phyloP scores from a whole-genome alignment of 1,140 invertebrate species.

The Sitobion miscanthi region DNA sequence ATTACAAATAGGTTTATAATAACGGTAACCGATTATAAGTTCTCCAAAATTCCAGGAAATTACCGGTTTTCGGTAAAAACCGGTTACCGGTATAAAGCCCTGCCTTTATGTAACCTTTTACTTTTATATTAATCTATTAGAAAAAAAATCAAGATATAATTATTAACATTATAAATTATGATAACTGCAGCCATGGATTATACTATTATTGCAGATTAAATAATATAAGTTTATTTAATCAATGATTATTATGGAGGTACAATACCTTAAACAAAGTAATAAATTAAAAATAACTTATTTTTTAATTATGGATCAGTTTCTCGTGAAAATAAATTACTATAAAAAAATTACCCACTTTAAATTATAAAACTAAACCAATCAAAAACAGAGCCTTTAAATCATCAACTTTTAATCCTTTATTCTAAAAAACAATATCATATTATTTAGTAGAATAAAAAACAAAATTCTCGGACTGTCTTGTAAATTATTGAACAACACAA shows the following conservation, averaged over 20 bases:
- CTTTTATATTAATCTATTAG: no score
- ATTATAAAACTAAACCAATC: neutral
- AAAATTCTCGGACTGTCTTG: neutral
- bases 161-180: no score
- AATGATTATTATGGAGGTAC: neutral
- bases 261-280: neutral
- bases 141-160: no score
- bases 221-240: no score
- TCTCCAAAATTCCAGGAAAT: no score
- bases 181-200: no score
- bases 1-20: no score
- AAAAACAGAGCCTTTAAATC: neutral
- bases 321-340: neutral
- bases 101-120: no score
- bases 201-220: no score
- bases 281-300: neutral
- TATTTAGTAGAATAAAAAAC: neutral
- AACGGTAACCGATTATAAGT: no score
- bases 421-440: neutral
- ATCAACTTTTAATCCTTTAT: neutral
- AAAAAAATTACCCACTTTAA: neutral
- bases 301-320: neutral
- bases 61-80: no score
- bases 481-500: neutral
- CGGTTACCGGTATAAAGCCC: no score